Percentiles rank a stretch among this genome's conserved stretches.
Evolutionary conservation across 2,888 invertebrate genomes (phyloP).

Genomic region (Amblyjoppa fuscipennis): DNA sequence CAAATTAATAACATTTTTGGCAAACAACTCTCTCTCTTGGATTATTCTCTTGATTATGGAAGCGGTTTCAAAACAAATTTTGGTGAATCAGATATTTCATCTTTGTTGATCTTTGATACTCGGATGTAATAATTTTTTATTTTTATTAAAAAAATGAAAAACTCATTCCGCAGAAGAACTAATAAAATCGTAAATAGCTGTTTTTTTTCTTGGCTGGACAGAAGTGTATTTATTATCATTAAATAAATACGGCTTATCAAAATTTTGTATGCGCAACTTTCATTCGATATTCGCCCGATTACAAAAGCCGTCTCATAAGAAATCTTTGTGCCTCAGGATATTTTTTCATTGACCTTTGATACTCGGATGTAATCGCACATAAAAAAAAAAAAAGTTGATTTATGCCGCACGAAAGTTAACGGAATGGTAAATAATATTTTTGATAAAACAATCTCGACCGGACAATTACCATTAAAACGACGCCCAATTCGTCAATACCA

Average conservation of each 20-base stretch:
- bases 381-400: not conserved
- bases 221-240: not conserved
- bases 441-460: not conserved
- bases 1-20: no score
- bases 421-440: not conserved
- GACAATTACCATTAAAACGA: not conserved
- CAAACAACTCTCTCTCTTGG: not conserved
- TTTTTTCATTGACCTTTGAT: constrained; percentile 31
- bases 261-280: not conserved
- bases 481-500: no score
- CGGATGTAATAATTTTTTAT: no score
- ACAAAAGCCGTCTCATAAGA: not conserved
- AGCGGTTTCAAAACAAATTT: not conserved
- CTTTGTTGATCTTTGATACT: constrained; percentile 27
- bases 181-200: not conserved
- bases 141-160: no score
- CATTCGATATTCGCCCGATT: not conserved
- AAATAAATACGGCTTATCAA: not conserved
- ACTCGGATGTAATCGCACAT: constrained; percentile 1
- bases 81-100: not conserved
- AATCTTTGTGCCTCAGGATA: not conserved
- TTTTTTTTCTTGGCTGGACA: no score
- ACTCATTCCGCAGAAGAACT: not conserved
- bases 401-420: not conserved
- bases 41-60: not conserved